Conservation (phyloP, 1,140 invertebrate species). For the Drusus annulatus region DNA sequence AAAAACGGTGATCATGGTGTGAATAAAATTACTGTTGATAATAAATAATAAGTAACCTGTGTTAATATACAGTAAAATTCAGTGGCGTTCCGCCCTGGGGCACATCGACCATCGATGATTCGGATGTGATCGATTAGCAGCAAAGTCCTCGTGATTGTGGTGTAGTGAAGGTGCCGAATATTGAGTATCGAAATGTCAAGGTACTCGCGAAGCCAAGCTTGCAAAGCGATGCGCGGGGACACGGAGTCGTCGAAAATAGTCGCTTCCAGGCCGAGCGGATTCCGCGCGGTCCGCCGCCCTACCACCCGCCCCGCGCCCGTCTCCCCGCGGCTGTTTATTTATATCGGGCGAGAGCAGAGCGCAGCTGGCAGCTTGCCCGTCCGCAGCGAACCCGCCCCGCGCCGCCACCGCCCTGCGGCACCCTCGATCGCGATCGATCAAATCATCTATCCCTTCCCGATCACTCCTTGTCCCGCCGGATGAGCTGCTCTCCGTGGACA, state of each 20-base stretch:
- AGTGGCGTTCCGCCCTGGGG: too few species aligned
- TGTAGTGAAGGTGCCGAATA: not conserved
- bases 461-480: too few species aligned
- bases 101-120: not conserved
- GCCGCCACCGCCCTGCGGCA: not conserved
- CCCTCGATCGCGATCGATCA: slow-evolving; percentile 1
- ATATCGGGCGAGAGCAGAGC: not conserved
- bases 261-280: slow-evolving; percentile 38
- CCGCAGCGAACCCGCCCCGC: not conserved
- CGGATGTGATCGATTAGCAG: not conserved
- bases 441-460: slow-evolving; percentile 10
- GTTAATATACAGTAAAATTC: too few species aligned
- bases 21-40: too few species aligned
- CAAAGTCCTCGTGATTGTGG: too few species aligned
- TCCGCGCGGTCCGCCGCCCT: slow-evolving; percentile 1
- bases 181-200: slow-evolving; percentile 12
- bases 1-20: too few species aligned
- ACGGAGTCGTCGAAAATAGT: slow-evolving; percentile 36
- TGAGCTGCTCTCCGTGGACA: too few species aligned
- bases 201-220: not conserved
- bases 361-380: not conserved
- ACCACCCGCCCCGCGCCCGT: not conserved
- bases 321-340: slow-evolving; percentile 1
- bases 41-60: too few species aligned
- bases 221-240: slow-evolving; percentile 28